Base-by-base conservation (phyloP, 2,888 invertebrate genomes). In the Cantharis lateralis region DNA sequence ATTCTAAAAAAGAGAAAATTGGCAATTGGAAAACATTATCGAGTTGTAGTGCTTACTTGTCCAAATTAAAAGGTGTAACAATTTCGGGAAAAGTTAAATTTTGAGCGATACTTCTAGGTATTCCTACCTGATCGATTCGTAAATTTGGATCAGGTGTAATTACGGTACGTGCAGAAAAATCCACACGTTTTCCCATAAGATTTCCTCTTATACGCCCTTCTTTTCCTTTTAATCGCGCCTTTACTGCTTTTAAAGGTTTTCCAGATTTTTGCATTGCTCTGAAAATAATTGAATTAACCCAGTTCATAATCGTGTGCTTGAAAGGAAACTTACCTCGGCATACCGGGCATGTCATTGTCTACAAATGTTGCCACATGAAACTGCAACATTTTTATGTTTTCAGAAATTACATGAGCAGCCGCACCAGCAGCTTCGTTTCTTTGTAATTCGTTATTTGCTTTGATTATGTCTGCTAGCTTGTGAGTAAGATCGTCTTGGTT, bases 131-230 rank as follows among this genome's bases (percentile, higher is more conserved):
- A 88, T 96, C 98, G 87, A 96, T 98, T 81, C 96, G 93, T 79
- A 98, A 89, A 89, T 97, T 98, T 0, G 98, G 98, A 91, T 98
- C 97, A 0, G 97, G 98, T 16, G 98, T 99, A 86, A 97, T 98
- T 85, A 99, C 99, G 84, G 99, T 99, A 88, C 99, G 95, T 5
- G 98, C 99, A 0, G 99, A 99, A 88, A 99, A 99, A 87, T 99
- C 99, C 0, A 99, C 99, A 91, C 99, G 97, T 88, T 99, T 99
- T 73, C 99, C 99, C 99, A 99, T 99, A 84, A 99, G 92, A 88
- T 99, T 99, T 84, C 99, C 99, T 89, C 99, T 92, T 85, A 99
- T 99, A 85, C 99, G 92, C 0, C 99, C 99, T 93, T 99, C 99
- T 87, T 99, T 99, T 16, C 99, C 98, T 89, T 99, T 99, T 70